Base-by-base conservation (phyloP, 1,140 invertebrate genomes). In the Heliconius himera region DNA sequence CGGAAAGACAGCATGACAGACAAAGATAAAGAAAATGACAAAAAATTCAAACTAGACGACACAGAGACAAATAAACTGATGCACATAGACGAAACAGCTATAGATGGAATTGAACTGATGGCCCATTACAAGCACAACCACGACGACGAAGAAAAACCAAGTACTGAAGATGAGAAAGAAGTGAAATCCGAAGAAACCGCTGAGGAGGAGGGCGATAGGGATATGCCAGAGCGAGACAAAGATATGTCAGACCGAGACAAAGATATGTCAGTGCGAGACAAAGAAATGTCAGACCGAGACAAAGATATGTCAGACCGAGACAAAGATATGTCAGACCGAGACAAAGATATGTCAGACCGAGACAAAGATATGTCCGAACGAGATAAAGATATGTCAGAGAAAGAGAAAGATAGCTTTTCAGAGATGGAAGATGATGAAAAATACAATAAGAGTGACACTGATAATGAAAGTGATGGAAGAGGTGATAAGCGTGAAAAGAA, bases 1-100 rank as follows among this genome's bases (percentile, higher is more conserved):
- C 89, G 95, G 11, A 96, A 95, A 76, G 96, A 96, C 81, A 96
- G 95, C 83, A 88, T 92, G 0, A 94, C 95, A 3, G 94, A 95
- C 16, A 94, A 93, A 72, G 95, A 95, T 8, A 94, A 94, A 29
- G 93, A 94, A 75, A 8, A 20, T 13, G 76, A 81, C 76, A 95
- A 89, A 86, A 95, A 89, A 41, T 84, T 81, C 77, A 95, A 89
- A 94, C 20, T 83, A 1, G 87, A 91, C 1, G 93, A 94, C 0
- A 16, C 70, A 0, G 91, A 93, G 18, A 76, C 80, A 0, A 87
- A 79, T 22, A 92, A 92, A 85, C 79, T 93, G 3, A 90, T 95
- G 73, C 86, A 95, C 71, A 94, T 95, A 46, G 94, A 95, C 46
- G 94, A 95, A 79, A 95, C 94, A 0, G 94, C 94, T 3, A 93